Conservation (phyloP, 2,888 invertebrate genomes). For the Exocentrus adspersus region DNA sequence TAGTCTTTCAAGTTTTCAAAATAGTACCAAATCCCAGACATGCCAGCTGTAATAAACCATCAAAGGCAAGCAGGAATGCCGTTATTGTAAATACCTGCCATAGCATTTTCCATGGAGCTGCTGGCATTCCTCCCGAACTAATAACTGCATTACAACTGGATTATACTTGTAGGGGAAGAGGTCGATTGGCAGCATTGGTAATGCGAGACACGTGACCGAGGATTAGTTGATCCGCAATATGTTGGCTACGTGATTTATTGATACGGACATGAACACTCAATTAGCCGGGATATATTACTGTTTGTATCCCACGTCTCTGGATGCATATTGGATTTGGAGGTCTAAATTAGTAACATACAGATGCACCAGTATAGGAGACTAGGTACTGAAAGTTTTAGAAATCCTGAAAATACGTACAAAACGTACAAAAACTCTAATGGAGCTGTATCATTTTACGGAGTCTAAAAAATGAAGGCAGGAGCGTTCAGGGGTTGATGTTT, state of each 20-base stretch:
- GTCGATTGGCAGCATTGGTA: constrained; percentile 53
- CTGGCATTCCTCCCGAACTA: constrained; percentile 44
- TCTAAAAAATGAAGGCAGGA: too few species aligned
- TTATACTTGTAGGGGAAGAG: constrained; percentile 48
- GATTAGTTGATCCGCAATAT: constrained; percentile 58
- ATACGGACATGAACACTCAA: constrained; percentile 60
- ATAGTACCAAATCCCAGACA: neutral
- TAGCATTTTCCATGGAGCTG: constrained; percentile 14
- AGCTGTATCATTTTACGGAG: too few species aligned
- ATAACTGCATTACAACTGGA: constrained; percentile 54
- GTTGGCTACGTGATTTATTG: constrained; percentile 59
- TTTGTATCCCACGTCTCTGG: constrained; percentile 12
- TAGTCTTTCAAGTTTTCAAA: neutral
- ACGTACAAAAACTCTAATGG: too few species aligned
- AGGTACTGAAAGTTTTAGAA: too few species aligned
- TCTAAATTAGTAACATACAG: too few species aligned
- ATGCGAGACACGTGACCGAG: constrained; percentile 58
- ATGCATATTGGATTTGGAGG: neutral
- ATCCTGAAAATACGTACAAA: too few species aligned
- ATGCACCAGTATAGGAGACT: too few species aligned
- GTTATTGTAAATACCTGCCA: constrained; percentile 18
- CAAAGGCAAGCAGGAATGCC: constrained; percentile 1
- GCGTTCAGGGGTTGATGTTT: too few species aligned
- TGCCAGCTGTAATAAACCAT: neutral
- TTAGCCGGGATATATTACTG: constrained; percentile 48